Conservation (phyloP, 2,113 vertebrate species). For the Coracopsis vasa region DNA sequence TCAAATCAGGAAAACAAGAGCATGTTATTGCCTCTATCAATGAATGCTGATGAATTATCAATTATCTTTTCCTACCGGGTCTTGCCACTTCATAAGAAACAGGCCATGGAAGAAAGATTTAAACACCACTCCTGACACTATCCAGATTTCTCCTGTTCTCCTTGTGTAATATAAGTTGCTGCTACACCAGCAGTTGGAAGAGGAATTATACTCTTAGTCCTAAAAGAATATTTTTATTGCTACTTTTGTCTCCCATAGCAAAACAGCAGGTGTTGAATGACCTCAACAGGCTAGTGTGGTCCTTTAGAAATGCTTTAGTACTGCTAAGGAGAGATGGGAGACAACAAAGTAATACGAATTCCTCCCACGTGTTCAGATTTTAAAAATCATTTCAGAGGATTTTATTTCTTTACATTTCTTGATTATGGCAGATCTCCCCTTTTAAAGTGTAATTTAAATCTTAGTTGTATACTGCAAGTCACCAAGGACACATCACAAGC, state of each 20-base stretch:
- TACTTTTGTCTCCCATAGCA: neutral
- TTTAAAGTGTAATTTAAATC: neutral
- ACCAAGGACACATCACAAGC: neutral
- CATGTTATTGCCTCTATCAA: neutral
- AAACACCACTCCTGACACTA: neutral
- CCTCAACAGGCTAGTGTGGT: rapidly evolving
- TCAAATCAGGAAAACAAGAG: neutral
- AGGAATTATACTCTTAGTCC: neutral
- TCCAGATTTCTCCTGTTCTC: neutral
- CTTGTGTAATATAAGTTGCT: neutral
- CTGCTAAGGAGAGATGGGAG: neutral
- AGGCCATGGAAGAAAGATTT: neutral
- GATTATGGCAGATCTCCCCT: neutral
- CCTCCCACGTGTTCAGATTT: neutral
- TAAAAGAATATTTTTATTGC: neutral
- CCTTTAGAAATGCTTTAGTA: neutral
- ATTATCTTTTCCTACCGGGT: neutral
- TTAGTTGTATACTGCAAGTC: neutral
- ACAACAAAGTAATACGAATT: neutral
- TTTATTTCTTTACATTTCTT: neutral
- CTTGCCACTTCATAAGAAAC: neutral
- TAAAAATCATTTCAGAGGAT: neutral
- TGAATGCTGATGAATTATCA: neutral
- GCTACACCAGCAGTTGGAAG: neutral
- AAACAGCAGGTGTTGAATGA: neutral